Evolutionary conservation across 1,140 invertebrate genomes (phyloP).

Genomic region (fruit fly (Drosophila melanogaster)): Release_6_plus_ISO1_MT NC_004354.4:7915001-7915500

Average conservation of each 20-base stretch:
- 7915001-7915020: slow-evolving; percentile 91
- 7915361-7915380: slow-evolving; percentile 32
- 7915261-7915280: slow-evolving; percentile 95
- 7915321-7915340: slow-evolving; percentile 88
- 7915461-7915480: slow-evolving; percentile 93
- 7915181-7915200: slow-evolving; percentile 93
- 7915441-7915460: slow-evolving; percentile 89
- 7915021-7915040: slow-evolving; percentile 92
- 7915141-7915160: slow-evolving; percentile 91
- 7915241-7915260: slow-evolving; percentile 90
- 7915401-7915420: slow-evolving; percentile 66
- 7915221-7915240: slow-evolving; percentile 95
- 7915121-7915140: slow-evolving; percentile 94
- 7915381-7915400: slow-evolving; percentile 74
- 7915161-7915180: slow-evolving; percentile 86
- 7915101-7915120: slow-evolving; percentile 96
- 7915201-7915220: slow-evolving; percentile 92
- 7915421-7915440: slow-evolving; percentile 46
- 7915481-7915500: slow-evolving; percentile 92
- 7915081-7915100: slow-evolving; percentile 89
- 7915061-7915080: slow-evolving; percentile 93
- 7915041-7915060: slow-evolving; percentile 93
- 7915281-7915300: slow-evolving; percentile 95
- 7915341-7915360: slow-evolving; percentile 79
- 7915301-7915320: slow-evolving; percentile 89